Evolutionary conservation across 2,888 invertebrate genomes (phyloP).

Genomic region (Lithodes maja): DNA sequence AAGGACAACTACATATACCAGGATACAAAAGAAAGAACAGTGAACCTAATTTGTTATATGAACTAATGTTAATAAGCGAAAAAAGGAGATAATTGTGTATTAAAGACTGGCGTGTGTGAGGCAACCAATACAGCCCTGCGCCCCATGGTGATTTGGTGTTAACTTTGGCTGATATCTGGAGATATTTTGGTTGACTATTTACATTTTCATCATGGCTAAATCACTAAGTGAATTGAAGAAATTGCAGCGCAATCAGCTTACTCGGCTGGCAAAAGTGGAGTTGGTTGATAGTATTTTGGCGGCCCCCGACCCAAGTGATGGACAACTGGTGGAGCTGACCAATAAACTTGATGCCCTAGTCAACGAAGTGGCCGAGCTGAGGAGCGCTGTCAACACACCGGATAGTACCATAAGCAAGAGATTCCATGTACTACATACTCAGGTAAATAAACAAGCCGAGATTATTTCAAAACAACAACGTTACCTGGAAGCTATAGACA

Average conservation of each 20-base stretch:
- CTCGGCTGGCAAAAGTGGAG: background rate
- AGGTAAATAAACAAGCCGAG: background rate
- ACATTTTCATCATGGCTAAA: background rate
- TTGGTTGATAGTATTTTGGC: background rate
- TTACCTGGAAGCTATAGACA: background rate
- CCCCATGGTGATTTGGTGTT: no score
- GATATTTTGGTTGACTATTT: no score
- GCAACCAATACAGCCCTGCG: no score
- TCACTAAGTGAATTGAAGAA: background rate
- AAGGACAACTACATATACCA: no score
- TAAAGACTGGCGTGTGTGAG: no score
- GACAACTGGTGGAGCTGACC: rapidly evolving
- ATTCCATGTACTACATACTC: background rate
- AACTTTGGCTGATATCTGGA: no score
- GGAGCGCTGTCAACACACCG: background rate
- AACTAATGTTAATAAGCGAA: no score
- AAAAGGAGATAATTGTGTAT: no score
- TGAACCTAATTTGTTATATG: no score
- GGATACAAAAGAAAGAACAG: no score
- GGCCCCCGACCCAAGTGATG: background rate
- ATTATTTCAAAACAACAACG: background rate
- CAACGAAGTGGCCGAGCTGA: background rate
- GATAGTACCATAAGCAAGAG: background rate
- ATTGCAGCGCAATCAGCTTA: background rate
- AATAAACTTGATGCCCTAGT: background rate